phyloP scores from a whole-genome alignment of 1,140 invertebrate species.

The Drosophila neocordata region DNA sequence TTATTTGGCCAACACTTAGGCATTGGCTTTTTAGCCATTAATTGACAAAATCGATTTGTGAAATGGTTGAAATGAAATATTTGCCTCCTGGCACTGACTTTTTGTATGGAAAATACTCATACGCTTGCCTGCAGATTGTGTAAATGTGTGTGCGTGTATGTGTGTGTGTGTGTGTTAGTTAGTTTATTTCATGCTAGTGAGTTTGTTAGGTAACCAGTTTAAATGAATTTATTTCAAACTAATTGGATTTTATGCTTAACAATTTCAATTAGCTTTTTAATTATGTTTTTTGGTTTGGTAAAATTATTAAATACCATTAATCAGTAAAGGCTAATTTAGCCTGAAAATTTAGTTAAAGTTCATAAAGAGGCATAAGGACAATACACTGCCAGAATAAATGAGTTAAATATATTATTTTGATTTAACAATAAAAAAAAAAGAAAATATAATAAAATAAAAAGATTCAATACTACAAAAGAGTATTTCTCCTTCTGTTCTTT shows the following conservation, averaged over 20 bases:
- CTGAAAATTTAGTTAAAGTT: constrained; percentile 4
- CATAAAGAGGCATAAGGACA: background rate
- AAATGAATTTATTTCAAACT: constrained; percentile 31
- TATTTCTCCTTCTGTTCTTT: background rate
- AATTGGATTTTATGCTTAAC: constrained; percentile 60
- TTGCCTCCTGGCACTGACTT: constrained; percentile 58
- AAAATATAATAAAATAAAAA: no score
- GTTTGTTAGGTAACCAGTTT: constrained; percentile 35
- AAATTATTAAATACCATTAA: constrained; percentile 11
- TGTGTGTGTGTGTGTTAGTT: constrained; percentile 28
- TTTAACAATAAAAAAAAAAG: no score
- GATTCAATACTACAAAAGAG: no score
- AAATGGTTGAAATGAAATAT: background rate
- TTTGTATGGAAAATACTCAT: constrained; percentile 22
- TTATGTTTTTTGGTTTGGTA: constrained; percentile 34
- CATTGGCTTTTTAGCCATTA: constrained; percentile 37
- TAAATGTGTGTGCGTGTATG: constrained; percentile 31
- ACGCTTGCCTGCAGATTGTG: constrained; percentile 40
- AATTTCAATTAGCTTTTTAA: constrained; percentile 72
- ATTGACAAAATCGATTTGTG: constrained; percentile 67
- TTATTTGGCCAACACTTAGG: constrained; percentile 69
- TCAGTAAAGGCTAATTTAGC: constrained; percentile 6
- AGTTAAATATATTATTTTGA: no score
- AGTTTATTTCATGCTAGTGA: constrained; percentile 20
- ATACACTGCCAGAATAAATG: background rate